phyloP scores from a whole-genome alignment of 2,888 invertebrate species.

The Eremobia ochroleuca region DNA sequence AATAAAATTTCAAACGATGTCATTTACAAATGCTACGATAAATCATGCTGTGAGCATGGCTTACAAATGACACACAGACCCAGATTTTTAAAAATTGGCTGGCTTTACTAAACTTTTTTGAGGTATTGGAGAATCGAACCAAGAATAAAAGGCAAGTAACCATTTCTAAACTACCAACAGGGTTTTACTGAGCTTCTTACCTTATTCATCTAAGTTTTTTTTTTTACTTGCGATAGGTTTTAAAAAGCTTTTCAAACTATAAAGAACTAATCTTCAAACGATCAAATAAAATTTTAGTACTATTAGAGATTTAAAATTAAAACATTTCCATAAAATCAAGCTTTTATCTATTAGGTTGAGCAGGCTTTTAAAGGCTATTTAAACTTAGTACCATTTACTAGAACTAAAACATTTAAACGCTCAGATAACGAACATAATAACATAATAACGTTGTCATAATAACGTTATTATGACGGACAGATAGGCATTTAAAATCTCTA shows the following conservation, averaged over 20 bases:
- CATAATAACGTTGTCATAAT: too few species aligned
- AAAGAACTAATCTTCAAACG: background rate
- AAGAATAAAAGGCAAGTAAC: background rate
- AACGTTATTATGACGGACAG: conserved; percentile 16
- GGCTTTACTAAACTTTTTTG: background rate
- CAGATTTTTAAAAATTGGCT: background rate
- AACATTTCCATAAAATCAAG: conserved; percentile 13
- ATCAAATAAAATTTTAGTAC: background rate
- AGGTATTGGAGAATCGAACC: too few species aligned
- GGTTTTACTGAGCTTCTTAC: background rate
- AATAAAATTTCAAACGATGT: background rate
- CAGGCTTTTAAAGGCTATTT: conserved; percentile 10
- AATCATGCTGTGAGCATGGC: background rate
- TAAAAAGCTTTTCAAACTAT: conserved; percentile 7
- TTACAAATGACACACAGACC: background rate
- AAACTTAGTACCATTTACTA: conserved; percentile 7
- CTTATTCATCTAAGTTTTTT: background rate
- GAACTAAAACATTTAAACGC: conserved; percentile 15
- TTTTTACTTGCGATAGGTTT: background rate
- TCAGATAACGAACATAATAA: too few species aligned
- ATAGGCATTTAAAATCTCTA: conserved; percentile 14
- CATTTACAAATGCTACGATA: background rate
- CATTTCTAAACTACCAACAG: background rate
- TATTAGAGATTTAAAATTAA: conserved; percentile 25
- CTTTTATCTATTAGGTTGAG: conserved; percentile 1